Evolutionary conservation across 2,888 invertebrate species (phyloP), one percentile per base, ranked within the genome.

Genomic region (Stenolophus ochropezus): DNA sequence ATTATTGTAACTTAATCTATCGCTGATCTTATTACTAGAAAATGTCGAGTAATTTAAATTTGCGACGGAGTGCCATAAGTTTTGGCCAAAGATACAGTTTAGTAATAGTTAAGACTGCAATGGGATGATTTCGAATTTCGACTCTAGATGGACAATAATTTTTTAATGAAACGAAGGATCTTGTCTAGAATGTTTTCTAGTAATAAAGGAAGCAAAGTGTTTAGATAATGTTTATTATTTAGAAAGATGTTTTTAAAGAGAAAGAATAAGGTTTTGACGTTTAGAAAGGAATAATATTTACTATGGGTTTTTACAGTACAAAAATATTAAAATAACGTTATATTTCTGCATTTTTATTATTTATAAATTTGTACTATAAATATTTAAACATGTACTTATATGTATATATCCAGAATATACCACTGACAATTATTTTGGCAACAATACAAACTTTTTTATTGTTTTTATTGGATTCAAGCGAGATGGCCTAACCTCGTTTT

Each of bases 231-330:
- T 69, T 69, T 69, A 69, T 69, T 25, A 61, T 33, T 18, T 2
- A 69, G 65, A 69, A 27, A 8, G 65, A 69, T n/a, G 65, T 33
- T 69, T 69, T 69, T 33, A 8, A 27, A 18, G 33, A 69, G 65
- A 69, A 69, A 16, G 65, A 69, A 69, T 69, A 69, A 69, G 65
- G 65, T 25, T 61, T n/a, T 23, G 61, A 61, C 4, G 61, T 25
- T 23, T 61, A 16, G 16, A 69, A 69, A 33, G 65, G 65, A 69
- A 69, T 27, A 61, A 61, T 49, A 51, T 69, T 65, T 47, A 65
- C 69, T 69, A 79, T 79, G 79, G 71, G 53, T 79, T 79, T 25
- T 78, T 71, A 79, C 69, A 79, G 79, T 79, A 79, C 79, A 79
- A 79, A 79, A 69, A 79, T 47, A 73, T 73, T 73, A 23, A 47